Conservation (phyloP, 2,888 invertebrate genomes). For the Tetanocera ferruginea region DNA sequence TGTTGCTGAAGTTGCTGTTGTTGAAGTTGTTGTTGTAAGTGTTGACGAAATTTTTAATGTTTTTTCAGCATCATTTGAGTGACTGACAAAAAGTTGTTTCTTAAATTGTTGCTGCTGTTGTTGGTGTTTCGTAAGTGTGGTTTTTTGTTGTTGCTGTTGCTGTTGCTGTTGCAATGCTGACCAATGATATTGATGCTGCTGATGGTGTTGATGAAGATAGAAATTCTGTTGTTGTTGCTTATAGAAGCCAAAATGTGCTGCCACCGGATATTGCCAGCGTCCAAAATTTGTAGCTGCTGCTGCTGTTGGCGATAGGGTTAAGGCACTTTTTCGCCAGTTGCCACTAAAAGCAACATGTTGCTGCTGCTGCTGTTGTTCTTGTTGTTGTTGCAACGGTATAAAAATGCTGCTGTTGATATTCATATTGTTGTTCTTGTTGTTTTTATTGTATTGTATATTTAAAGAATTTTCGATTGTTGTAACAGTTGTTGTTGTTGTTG, state of each 20-base stretch:
- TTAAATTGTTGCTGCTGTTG: neutral
- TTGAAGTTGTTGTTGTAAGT: neutral
- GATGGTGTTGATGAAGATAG: neutral
- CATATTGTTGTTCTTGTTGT: neutral
- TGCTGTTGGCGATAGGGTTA: neutral
- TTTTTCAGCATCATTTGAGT: neutral
- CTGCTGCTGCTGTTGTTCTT: neutral
- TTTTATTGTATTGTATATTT: neutral
- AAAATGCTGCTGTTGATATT: conserved; percentile 25
- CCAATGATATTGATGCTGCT: neutral
- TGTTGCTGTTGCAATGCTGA: neutral
- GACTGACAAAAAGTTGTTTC: too few species aligned
- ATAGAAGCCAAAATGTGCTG: neutral
- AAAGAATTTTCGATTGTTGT: neutral
- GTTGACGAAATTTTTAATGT: neutral
- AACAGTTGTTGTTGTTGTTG: neutral
- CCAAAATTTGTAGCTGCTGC: neutral
- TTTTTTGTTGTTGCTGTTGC: neutral
- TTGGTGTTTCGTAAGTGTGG: neutral
- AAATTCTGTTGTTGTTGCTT: neutral
- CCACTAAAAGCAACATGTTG: neutral
- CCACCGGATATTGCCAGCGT: neutral
- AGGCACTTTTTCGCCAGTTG: neutral
- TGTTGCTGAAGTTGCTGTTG: neutral
- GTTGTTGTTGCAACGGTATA: conserved; percentile 18